Evolutionary conservation across 2,888 invertebrate genomes (phyloP), one percentile per base, ranked within the genome.

Genomic region (Lepeophtheirus nordmannii): DNA sequence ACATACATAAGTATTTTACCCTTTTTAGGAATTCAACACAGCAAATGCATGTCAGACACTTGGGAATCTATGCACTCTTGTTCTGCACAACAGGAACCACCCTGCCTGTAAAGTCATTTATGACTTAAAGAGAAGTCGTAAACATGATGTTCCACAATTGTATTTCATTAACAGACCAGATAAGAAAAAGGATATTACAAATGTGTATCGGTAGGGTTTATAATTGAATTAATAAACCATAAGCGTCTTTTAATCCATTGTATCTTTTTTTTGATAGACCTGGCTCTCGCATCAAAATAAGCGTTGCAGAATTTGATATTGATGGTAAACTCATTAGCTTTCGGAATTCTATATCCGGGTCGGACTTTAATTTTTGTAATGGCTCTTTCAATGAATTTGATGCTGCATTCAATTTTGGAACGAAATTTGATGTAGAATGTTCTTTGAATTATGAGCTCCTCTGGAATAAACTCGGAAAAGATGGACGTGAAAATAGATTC

Each of bases 51-150:
- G 70, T 59, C 69, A 70, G 23, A 20, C 69, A 10, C 58, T 70
- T 11, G 68, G 67, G 10, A 70, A 70, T 67, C 57, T 70, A 63
- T 70, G 70, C 62, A 68, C 68, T 3, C 62, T 70, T 10, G 40
- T 58, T 30, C 37, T 66, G 1, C 66, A 66, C 39, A 39, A 63
- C 30, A 53, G 53, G 14, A 56, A 56, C 9, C 63, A 63, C 53
- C 63, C 63, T 14, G 23, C 53, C 30, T 63, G 63, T 37, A 20
- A 56, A 3, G 23, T 63, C 10, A 20, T 63, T 17, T 38, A 46
- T 53, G 53, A 22, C 23, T n/a, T 63, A 11, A 56, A 20, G 10
- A 20, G 46, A 56, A n/a, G 22, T 17, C 22, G 63, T 14, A 20
- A 30, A 14, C 30, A 20, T 20, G 56, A 63, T 17, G 56, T 63